Conservation (phyloP, 2,113 vertebrate genomes). For the Polyodon spathula region DNA sequence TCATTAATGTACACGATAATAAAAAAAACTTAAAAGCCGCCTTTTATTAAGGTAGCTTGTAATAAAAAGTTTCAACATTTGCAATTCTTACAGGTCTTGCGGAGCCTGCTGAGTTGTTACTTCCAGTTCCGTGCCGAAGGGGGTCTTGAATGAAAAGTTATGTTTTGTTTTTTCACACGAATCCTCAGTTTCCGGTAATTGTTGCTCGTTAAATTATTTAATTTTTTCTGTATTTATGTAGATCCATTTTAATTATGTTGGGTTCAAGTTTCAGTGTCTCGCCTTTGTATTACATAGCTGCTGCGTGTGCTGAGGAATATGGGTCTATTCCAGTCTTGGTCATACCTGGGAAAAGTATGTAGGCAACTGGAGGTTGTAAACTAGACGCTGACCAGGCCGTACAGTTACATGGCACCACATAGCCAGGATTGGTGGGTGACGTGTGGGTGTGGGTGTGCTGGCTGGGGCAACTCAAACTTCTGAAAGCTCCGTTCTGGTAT, state of each 20-base stretch:
- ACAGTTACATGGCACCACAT: slow-evolving; percentile 98
- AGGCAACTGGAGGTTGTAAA: slow-evolving; percentile 98
- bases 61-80: slow-evolving; percentile 79
- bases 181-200: slow-evolving; percentile 43
- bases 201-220: slow-evolving; percentile 34
- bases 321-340: slow-evolving; percentile 97
- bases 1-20: slow-evolving; percentile 73
- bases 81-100: slow-evolving; percentile 79
- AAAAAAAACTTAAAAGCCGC: slow-evolving; percentile 86
- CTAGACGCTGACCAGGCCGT: slow-evolving; percentile 92
- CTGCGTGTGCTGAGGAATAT: slow-evolving; percentile 89
- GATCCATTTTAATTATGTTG: slow-evolving; percentile 68
- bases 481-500: slow-evolving; percentile 97
- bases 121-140: slow-evolving; percentile 40
- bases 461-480: slow-evolving; percentile 86
- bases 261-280: slow-evolving; percentile 52
- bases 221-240: slow-evolving; percentile 49
- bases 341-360: slow-evolving; percentile 99
- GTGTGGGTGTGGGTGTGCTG: slow-evolving; percentile 98
- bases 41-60: slow-evolving; percentile 60
- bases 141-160: slow-evolving; percentile 34
- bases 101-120: slow-evolving; percentile 56
- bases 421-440: slow-evolving; percentile 96
- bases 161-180: slow-evolving; percentile 26
- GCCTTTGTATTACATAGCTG: slow-evolving; percentile 78